Base-by-base conservation (phyloP, 2,113 vertebrate genomes). In the Formicarius rufipectus region DNA sequence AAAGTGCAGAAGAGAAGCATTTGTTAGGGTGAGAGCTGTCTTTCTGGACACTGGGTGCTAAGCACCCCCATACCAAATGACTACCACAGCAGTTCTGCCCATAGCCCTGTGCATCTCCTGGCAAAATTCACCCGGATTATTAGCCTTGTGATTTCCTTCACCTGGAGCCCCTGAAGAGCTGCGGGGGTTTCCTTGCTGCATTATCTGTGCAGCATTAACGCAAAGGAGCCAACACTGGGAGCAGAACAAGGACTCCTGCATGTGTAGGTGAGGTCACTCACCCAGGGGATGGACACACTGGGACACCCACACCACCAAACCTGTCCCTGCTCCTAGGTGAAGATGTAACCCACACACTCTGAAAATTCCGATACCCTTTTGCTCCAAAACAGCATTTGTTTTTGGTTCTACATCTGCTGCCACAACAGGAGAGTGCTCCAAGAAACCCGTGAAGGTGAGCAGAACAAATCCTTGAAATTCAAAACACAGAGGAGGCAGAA, bases 181-280 rank as follows among this genome's bases (percentile, higher is more conserved):
- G 35, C 15, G 10, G 23, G 16, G 6, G 7, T 27, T 30, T 44
- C 30, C 39, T n/a, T 0, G 0, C 33, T 45, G 37, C 30, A 12
- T 2, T 28, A 30, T 74, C 56, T 31, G 14, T 6, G 40, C 49
- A 60, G 21, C 0, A 5, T 16, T 39, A 39, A 40, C 0, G 0
- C 13, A 39, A 50, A 42, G 14, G 21, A 77, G 35, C 3, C 16
- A 39, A 21, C 25, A 19, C 5, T 7, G 45, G 49, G 59, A 87
- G 49, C 27, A 74, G 33, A 4, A 2, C 10, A 84, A 63, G 11
- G 44, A 23, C 30, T 52, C 67, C 84, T 2, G 4, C 30, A 2
- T 2, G 0, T 0, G 7, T 1, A 50, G 31, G 7, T 45, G 45
- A 80, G 17, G 8, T 25, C 25, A 12, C 37, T 68, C 40, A 64